These are phyloP conservation scores for Colostygia pectinataria DNA, from an alignment of 2,888 invertebrate species.

Conservation along the genomic window DNA sequence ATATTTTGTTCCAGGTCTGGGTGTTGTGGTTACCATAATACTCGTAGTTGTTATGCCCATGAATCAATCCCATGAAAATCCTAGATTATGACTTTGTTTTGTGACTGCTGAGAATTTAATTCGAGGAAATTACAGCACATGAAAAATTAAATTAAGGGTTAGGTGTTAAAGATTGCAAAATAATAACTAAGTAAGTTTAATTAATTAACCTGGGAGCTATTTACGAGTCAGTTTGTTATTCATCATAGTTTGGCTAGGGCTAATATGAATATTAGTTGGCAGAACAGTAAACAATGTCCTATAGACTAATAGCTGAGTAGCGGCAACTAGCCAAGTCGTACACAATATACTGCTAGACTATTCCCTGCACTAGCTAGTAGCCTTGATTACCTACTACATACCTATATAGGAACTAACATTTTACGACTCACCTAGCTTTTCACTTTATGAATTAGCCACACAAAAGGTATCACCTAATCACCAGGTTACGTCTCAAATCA, in stretches of 20 bases:
- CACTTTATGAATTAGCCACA: not conserved
- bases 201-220: slow-evolving; percentile 7
- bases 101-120: too few relatives aligned
- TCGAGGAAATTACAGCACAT: too few relatives aligned
- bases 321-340: slow-evolving; percentile 59
- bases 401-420: not conserved
- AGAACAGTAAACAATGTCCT: slow-evolving; percentile 55
- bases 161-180: too few relatives aligned
- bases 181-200: not conserved
- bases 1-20: too few relatives aligned
- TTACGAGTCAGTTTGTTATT: slow-evolving; percentile 10
- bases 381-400: not conserved
- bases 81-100: too few relatives aligned
- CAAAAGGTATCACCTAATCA: slow-evolving; percentile 22
- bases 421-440: not conserved
- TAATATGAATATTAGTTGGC: slow-evolving; percentile 66
- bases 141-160: too few relatives aligned
- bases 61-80: too few relatives aligned
- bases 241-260: slow-evolving; percentile 51
- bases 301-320: slow-evolving; percentile 47
- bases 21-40: too few relatives aligned
- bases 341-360: slow-evolving; percentile 25
- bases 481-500: slow-evolving; percentile 24
- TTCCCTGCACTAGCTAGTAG: slow-evolving; percentile 4
- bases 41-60: too few relatives aligned